Base-by-base conservation (phyloP, 2,888 invertebrate species). In the Acanthacorydalis orientalis region DNA sequence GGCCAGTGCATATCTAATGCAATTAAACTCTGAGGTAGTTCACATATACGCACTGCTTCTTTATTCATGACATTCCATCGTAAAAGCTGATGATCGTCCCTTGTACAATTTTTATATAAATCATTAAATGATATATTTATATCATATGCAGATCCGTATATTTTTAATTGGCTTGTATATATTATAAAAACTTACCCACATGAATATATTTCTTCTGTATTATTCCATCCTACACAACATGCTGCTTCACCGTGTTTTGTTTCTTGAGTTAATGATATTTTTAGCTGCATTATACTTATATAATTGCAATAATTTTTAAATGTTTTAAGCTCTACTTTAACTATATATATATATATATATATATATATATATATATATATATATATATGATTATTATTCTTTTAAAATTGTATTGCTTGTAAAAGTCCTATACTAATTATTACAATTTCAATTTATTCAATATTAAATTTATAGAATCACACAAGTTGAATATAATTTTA, bases 1-100 rank as follows among this genome's bases (percentile, higher is more conserved):
- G 87, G 78, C 74, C 90, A 85, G 63, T 95, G 88, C 74, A 97
- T 78, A 55, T 87, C 85, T 1, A 88, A 90, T 1, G 96, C 91
- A 65, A 77, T 86, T 54, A 92, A 78, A 55, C 91, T 90, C 46
- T 79, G 77, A 0, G 85, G 77, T 52, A 96, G 76, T 53, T 85
- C 84, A 33, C 84, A 74, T 7, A 95, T 69, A 54, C 79, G 76
- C 48, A 77, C 75, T 0, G 85, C 79, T 63, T 88, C 89, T 53
- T 80, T 80, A 50, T 75, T 82, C 2, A 83, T 76, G 14, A 90
- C 72, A 62, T 85, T 90, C 95, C 95, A 96, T 62, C 84, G 83
- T 47, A 89, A 68, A 44, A 96, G 72, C 58, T 82, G 77, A 62
- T 89, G 91, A 62, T 97, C 95, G 63, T 96, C 96, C n/a, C 92